These are phyloP conservation scores for Zygaena filipendulae DNA, from an alignment of 2,888 invertebrate species.

Conservation along the genomic window DNA sequence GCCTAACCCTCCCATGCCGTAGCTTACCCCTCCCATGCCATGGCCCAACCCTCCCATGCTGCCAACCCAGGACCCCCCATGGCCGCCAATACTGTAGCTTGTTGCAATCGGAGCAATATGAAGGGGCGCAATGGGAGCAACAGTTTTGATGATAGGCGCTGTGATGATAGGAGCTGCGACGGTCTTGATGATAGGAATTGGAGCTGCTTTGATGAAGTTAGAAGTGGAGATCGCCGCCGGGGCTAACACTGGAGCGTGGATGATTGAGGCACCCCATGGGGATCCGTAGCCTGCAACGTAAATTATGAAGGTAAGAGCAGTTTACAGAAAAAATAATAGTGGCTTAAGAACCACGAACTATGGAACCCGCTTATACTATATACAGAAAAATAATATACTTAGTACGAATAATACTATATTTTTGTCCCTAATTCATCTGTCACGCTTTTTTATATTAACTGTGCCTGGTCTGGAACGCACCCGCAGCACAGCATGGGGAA, in stretches of 20 bases:
- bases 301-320: background rate
- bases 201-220: constrained; percentile 40
- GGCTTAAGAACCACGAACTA: background rate
- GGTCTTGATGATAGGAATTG: constrained; percentile 40
- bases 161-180: constrained; percentile 24
- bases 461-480: too few relatives aligned
- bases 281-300: constrained; percentile 19
- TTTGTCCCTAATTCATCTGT: too few relatives aligned
- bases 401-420: background rate
- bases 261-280: constrained; percentile 18
- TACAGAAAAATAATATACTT: background rate
- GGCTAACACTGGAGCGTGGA: constrained; percentile 25
- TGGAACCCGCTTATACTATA: background rate
- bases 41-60: constrained; percentile 16
- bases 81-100: constrained; percentile 9
- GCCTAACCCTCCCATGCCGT: constrained; percentile 13
- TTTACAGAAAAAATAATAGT: constrained; percentile 1
- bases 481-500: too few relatives aligned
- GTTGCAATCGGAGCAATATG: constrained; percentile 20
- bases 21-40: constrained; percentile 16
- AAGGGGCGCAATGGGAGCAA: constrained; percentile 28
- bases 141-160: constrained; percentile 24
- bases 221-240: constrained; percentile 45
- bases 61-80: constrained; percentile 14
- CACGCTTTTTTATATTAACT: too few relatives aligned